Evolutionary conservation across 1,140 invertebrate species (phyloP), one percentile per base, ranked within the genome.

Genomic region (Pseudomyrmex concolor): DNA sequence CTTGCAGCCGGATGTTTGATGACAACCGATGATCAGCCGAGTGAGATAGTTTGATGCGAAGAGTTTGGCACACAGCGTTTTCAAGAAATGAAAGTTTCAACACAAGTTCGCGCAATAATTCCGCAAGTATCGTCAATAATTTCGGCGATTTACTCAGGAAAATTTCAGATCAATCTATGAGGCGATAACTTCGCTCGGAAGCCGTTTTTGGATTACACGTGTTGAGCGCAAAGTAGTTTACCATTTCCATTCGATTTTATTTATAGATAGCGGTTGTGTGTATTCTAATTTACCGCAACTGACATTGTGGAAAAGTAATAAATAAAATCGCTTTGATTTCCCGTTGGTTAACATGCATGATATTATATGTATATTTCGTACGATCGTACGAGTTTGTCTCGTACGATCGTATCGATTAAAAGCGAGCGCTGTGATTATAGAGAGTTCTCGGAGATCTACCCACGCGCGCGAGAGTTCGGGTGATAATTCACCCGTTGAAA

Each of bases 1-100:
- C 72, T 89, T 88, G 64, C 73, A 86, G 63, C 71, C 55, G 84
- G 86, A 34, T 92, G 84, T 91, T 89, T 85, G 90, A 91, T 91
- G 89, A 90, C 88, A 77, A 70, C 5, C 72, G 83, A 81, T 84
- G 87, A 90, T 85, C 87, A 90, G 85, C 89, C 85, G 73, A 70
- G 89, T 91, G 91, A 93, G 89, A 92, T 93, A 90, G 76, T 74
- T 84, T 34, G 34, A 7, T 34, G 0, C 34, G 34, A 34, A 34
- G 34, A 34, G 34, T 34, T 34, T 34, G 34, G 5, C 34, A 34
- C 34, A 34, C 34, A 5, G 34, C 34, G 34, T 34, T 34, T 34
- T 34, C 5, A 4, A 34, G 34, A 34, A 34, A 34, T 7, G 34
- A 34, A 34, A 34, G 34, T 34, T 34, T 5, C 5, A 34, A 34